These are phyloP conservation scores for Buathra laborator DNA, from an alignment of 2,888 invertebrate species.

Conservation along the genomic window DNA sequence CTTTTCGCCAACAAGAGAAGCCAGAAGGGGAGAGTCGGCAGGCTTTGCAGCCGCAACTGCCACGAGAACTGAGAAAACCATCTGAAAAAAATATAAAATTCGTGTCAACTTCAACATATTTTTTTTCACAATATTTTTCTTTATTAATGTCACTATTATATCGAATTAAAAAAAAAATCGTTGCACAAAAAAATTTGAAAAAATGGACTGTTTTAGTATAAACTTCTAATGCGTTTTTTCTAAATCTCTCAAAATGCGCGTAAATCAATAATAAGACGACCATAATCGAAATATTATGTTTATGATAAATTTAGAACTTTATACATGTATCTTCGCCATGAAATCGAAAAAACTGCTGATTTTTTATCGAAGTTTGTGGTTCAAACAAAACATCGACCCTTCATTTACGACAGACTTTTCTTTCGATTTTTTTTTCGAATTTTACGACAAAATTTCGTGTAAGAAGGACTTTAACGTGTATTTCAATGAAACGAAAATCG, in stretches of 20 bases:
- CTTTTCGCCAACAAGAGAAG: slow-evolving; percentile 76
- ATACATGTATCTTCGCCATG: background rate
- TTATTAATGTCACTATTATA: background rate
- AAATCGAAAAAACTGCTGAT: no score
- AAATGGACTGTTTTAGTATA: no score
- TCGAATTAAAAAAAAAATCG: no score
- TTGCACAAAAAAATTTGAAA: no score
- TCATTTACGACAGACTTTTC: no score
- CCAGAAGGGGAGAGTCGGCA: slow-evolving; percentile 63
- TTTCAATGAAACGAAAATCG: no score
- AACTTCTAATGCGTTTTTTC: no score
- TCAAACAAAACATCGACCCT: background rate
- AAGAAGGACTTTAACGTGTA: no score
- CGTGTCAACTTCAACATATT: slow-evolving; percentile 15
- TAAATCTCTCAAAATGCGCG: background rate
- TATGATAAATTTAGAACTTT: background rate
- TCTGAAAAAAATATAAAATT: slow-evolving; percentile 71
- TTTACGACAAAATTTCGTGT: no score
- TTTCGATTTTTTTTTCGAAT: no score
- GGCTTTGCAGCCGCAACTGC: slow-evolving; percentile 80
- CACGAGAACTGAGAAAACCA: slow-evolving; percentile 79
- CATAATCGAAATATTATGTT: background rate
- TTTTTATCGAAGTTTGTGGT: background rate
- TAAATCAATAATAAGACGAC: no score
- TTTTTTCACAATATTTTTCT: background rate